Evolutionary conservation across 2,113 vertebrate species (phyloP), one percentile per base, ranked within the genome.

Genomic region (Pachycephala philippinensis): DNA sequence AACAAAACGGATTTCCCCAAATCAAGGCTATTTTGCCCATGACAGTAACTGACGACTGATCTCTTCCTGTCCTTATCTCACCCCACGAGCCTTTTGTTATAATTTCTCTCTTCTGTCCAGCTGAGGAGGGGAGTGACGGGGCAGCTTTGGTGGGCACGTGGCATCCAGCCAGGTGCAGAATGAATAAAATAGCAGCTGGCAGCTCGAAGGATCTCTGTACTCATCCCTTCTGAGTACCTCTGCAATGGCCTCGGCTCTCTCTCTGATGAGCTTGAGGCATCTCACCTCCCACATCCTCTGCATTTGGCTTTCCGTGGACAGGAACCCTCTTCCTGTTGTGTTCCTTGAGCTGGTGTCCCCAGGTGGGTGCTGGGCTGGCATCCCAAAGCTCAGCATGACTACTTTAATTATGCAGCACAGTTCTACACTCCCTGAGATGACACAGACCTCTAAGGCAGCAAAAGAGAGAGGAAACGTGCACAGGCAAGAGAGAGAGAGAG

Each of bases 21-120:
- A 45, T 39, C 12, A 5, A 49, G 7, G 9, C 52, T 23, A 7
- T 70, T 54, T 42, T 65, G 6, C 19, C n/a, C 0, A 0, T 45
- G 39, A 6, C 13, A 12, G 3, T 16, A 47, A 9, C 13, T 70
- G 50, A 2, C n/a, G n/a, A 27, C 23, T 33, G 76, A 20, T 57
- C n/a, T 33, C 39, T 53, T 22, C 9, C 4, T 82, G 44, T 49
- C 71, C 24, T 82, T 37, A 37, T 10, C 44, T 81, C 8, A 7
- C 42, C 28, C 28, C 40, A 24, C 1, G 3, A 82, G 18, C 24
- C 10, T 49, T 66, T 72, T 0, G 0, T 44, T 33, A 2, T 2
- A 28, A 28, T 61, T 82, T 45, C 52, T 15, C 21, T 45, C 4
- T 18, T 5, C 7, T 66, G 47, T 22, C 56, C 17, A 31, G 24